phyloP scores from a whole-genome alignment of 2,797 vertebrate genomes.

The Phrynocephalus vlangalii region DNA sequence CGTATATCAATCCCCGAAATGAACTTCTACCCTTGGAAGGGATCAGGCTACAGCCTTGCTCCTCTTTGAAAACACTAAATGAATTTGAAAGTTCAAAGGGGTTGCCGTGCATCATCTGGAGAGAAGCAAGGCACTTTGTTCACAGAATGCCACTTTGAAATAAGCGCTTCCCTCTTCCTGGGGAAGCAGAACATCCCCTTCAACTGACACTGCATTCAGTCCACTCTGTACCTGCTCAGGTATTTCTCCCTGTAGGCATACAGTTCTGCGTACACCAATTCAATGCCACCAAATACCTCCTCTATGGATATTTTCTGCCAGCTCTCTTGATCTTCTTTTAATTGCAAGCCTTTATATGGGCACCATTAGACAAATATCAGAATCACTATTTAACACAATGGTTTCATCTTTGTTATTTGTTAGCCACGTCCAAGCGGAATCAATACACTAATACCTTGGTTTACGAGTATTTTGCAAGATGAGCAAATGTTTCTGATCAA shows the following conservation, averaged over 20 bases:
- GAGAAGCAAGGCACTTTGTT: background rate
- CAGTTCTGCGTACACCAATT: background rate
- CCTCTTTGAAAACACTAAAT: conserved; percentile 64
- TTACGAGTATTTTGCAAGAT: background rate
- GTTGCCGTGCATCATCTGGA: conserved; percentile 8
- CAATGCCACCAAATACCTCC: too few species aligned
- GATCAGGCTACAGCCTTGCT: conserved; percentile 47
- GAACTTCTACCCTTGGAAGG: conserved; percentile 62
- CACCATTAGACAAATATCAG: background rate
- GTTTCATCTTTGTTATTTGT: background rate
- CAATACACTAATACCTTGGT: background rate
- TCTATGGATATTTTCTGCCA: background rate
- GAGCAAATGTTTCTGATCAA: too few species aligned
- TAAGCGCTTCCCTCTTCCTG: background rate
- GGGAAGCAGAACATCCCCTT: background rate
- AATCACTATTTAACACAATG: background rate
- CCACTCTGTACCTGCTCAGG: background rate
- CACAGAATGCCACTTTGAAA: background rate
- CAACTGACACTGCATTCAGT: background rate
- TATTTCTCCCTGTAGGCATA: background rate
- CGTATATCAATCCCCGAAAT: conserved; percentile 70
- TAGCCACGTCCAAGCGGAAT: background rate
- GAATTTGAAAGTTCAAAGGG: conserved; percentile 63
- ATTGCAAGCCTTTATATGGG: background rate
- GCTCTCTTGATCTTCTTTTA: background rate